These are phyloP conservation scores for Maniola jurtina DNA, from an alignment of 1,140 invertebrate species.

Conservation along the genomic window DNA sequence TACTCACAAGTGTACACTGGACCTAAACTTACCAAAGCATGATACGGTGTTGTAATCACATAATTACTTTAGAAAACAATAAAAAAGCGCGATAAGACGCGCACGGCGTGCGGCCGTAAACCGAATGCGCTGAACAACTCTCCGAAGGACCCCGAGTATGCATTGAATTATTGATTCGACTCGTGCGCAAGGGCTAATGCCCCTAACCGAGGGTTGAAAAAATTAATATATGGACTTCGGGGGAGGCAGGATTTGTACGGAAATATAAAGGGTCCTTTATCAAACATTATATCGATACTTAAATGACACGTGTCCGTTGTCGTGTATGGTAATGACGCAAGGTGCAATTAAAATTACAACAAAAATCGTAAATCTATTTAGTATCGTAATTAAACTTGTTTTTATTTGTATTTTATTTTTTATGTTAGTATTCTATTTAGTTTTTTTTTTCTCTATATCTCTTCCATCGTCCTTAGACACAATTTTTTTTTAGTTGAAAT, in stretches of 20 bases:
- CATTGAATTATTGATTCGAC: conserved; percentile 63
- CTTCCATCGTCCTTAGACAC: too few species aligned
- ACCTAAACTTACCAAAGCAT: conserved; percentile 71
- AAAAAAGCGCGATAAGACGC: conserved; percentile 66
- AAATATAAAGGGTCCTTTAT: neutral
- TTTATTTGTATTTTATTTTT: too few species aligned
- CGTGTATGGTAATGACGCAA: conserved; percentile 2
- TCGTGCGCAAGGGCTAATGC: conserved; percentile 65
- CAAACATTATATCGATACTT: conserved; percentile 14
- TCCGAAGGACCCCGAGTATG: neutral
- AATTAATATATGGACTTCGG: conserved; percentile 27
- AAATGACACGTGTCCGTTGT: neutral
- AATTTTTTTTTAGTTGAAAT: too few species aligned
- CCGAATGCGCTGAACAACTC: conserved; percentile 26
- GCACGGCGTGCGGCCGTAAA: conserved; percentile 39
- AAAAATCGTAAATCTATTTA: neutral
- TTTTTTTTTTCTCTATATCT: too few species aligned
- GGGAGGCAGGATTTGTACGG: conserved; percentile 26
- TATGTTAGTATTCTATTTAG: too few species aligned
- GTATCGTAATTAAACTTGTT: too few species aligned
- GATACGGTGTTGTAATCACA: conserved; percentile 55
- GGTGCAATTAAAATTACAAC: neutral
- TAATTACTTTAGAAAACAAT: conserved; percentile 71
- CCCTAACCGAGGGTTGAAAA: conserved; percentile 41
- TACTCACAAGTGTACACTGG: conserved; percentile 31